Percentiles rank a stretch among this genome's conserved stretches.
These are phyloP conservation scores for Urocynchramus pylzowi DNA, from an alignment of 2,113 vertebrate species.

Conservation along the genomic window DNA sequence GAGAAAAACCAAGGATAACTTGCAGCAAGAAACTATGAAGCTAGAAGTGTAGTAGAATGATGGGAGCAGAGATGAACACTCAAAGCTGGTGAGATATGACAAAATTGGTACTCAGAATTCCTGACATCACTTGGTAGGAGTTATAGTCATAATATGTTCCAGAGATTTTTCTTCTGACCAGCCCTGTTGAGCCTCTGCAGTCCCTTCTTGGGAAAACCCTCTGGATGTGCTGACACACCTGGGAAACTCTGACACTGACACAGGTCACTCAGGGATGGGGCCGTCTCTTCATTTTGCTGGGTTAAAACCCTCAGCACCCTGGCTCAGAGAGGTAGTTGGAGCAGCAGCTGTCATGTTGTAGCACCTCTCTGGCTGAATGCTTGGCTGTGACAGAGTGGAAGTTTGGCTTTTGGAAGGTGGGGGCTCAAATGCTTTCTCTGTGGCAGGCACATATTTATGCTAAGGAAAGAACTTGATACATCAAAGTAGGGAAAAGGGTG, in stretches of 20 bases:
- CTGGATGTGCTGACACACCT: slow-evolving; percentile 20
- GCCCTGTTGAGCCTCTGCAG: neutral
- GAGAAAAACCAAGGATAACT: neutral
- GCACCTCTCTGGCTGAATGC: neutral
- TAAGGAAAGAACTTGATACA: neutral
- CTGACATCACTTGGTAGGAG: neutral
- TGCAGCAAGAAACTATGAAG: neutral
- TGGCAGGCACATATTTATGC: neutral
- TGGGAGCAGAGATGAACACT: neutral
- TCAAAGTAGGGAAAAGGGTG: neutral
- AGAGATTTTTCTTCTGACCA: neutral
- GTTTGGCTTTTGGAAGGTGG: neutral
- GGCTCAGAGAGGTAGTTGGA: neutral
- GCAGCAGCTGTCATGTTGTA: neutral
- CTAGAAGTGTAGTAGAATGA: neutral
- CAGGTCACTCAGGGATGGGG: neutral
- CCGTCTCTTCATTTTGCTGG: slow-evolving; percentile 23
- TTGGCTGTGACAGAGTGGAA: neutral
- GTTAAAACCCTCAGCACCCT: slow-evolving; percentile 21
- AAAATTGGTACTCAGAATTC: neutral
- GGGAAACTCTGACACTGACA: slow-evolving; percentile 41
- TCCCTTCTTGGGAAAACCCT: neutral
- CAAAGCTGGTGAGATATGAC: neutral
- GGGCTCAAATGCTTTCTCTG: neutral
- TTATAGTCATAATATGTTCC: neutral